Evolutionary conservation across 2,113 vertebrate species (phyloP).

Genomic region (Lycaon pictus): DNA sequence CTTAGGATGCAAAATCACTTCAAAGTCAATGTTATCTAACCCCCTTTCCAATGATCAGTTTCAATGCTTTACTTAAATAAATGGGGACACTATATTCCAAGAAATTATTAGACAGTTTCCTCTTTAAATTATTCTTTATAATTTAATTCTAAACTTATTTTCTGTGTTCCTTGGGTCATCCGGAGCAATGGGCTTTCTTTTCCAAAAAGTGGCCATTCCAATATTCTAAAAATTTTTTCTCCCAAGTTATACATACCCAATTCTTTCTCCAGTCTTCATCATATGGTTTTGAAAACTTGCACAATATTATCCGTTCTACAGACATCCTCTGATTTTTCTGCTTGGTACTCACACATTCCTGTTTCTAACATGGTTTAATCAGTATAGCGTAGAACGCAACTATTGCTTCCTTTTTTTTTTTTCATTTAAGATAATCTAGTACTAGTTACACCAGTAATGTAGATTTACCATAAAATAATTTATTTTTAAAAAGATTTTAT

Average conservation of each 20-base stretch:
- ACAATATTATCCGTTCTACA: not conserved
- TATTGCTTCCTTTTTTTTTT: not conserved
- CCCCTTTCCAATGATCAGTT: not conserved
- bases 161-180: not conserved
- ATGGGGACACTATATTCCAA: not conserved
- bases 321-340: not conserved
- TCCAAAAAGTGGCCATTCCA: not conserved
- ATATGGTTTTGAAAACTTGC: not conserved
- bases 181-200: not conserved
- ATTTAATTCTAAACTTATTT: constrained; percentile 1
- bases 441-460: not conserved
- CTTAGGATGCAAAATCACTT: not conserved
- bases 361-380: not conserved
- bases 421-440: not conserved
- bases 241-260: not conserved
- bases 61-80: not conserved
- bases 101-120: not conserved
- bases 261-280: not conserved
- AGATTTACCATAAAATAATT: not conserved
- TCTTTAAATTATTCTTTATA: not conserved
- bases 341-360: not conserved
- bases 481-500: too few species aligned
- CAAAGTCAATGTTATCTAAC: not conserved
- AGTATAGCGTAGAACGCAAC: not conserved
- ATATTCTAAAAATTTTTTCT: not conserved